phyloP scores from a whole-genome alignment of 2,888 invertebrate species.

The Euproctis similis region DNA sequence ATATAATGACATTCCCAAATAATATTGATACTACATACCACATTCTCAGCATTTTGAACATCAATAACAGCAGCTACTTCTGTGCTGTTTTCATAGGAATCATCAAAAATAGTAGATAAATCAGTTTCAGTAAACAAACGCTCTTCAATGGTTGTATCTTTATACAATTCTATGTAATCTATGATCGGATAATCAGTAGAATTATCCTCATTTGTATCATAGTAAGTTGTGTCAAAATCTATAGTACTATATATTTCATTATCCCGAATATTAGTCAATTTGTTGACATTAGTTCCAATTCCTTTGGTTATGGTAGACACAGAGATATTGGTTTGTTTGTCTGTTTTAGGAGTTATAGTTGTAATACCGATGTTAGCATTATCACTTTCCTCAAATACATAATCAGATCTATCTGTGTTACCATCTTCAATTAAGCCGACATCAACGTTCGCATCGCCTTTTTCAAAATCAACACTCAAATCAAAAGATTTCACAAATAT shows the following conservation, averaged over 20 bases:
- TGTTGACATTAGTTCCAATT: neutral
- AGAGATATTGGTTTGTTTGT: neutral
- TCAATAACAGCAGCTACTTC: neutral
- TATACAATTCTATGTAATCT: slow-evolving; percentile 57
- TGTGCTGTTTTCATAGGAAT: neutral
- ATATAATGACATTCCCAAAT: too few relatives aligned
- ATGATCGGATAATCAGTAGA: slow-evolving; percentile 52
- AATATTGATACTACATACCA: too few relatives aligned
- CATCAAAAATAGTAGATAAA: slow-evolving; percentile 2
- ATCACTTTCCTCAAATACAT: neutral
- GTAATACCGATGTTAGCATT: neutral
- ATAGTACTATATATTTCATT: slow-evolving; percentile 31
- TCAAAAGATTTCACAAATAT: slow-evolving; percentile 41
- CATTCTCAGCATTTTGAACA: too few relatives aligned
- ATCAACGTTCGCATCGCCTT: slow-evolving; percentile 16
- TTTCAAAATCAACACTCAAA: slow-evolving; percentile 23
- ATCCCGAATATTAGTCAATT: slow-evolving; percentile 1
- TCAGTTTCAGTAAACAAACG: slow-evolving; percentile 28
- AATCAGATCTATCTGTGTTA: neutral
- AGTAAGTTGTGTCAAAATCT: slow-evolving; percentile 23
- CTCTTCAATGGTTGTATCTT: slow-evolving; percentile 56
- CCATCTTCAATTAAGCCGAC: slow-evolving; percentile 11
- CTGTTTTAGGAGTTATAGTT: neutral
- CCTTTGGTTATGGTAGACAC: neutral
- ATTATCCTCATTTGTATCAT: slow-evolving; percentile 40